Percentiles rank a stretch among this genome's conserved stretches.
These are phyloP conservation scores for Coendou prehensilis DNA, from an alignment of 2,797 vertebrate species.

Conservation along the genomic window DNA sequence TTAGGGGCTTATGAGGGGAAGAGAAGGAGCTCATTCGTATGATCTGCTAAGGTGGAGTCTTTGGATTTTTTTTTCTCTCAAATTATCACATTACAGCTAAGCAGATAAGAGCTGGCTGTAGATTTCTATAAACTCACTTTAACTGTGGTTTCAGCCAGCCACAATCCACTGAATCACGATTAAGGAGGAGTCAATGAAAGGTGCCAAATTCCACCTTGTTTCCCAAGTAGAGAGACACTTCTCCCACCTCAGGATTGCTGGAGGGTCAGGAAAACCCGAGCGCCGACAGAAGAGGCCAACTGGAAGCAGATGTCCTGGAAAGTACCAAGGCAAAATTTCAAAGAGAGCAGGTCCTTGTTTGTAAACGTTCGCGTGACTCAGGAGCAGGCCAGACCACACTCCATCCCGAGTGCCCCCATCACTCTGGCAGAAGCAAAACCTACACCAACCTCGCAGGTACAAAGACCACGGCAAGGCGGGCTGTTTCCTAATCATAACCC, in stretches of 20 bases:
- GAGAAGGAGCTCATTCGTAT: background rate
- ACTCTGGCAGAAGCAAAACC: background rate
- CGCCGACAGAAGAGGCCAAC: background rate
- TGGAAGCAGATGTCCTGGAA: background rate
- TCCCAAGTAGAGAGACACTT: background rate
- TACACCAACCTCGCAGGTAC: background rate
- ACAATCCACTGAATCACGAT: background rate
- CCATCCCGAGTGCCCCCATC: rapidly evolving
- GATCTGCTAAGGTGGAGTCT: background rate
- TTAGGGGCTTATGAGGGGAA: background rate
- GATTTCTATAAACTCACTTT: slow-evolving; percentile 14
- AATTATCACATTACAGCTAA: background rate
- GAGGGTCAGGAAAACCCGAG: background rate
- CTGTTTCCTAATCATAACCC: background rate
- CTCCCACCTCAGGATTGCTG: background rate
- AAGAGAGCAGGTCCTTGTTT: background rate
- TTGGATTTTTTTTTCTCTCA: background rate
- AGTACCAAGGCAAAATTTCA: background rate
- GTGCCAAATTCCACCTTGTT: rapidly evolving
- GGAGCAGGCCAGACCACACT: background rate
- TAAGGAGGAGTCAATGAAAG: background rate
- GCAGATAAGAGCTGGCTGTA: background rate
- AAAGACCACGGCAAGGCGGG: background rate
- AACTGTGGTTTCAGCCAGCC: background rate
- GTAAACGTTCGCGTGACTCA: background rate